A percentile compares a stretch with the other conserved stretches of the same genome.
Evolutionary conservation across 2,888 invertebrate genomes (phyloP).

Genomic region (Lepidonotus clava): DNA sequence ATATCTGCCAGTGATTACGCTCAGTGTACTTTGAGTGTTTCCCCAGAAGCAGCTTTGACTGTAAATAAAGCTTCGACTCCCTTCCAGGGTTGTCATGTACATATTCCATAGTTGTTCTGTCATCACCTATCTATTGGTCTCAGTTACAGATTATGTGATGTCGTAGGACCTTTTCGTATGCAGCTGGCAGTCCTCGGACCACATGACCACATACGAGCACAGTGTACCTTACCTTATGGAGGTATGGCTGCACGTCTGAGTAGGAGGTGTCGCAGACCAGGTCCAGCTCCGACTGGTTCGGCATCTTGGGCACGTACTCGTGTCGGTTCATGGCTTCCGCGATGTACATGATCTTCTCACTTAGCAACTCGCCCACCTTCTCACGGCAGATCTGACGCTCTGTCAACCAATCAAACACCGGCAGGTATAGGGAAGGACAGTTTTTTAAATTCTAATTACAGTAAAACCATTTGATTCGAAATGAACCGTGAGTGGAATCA

Average conservation of each 20-base stretch:
- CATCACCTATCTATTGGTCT: too few species aligned
- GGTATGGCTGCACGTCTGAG: slow-evolving; percentile 96
- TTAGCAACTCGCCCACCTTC: slow-evolving; percentile 83
- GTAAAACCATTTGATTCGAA: too few species aligned
- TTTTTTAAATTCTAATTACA: too few species aligned
- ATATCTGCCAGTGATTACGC: too few species aligned
- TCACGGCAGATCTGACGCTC: slow-evolving; percentile 93
- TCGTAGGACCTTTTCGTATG: too few species aligned
- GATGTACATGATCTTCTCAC: slow-evolving; percentile 96
- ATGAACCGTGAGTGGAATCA: too few species aligned
- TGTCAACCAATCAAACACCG: too few species aligned
- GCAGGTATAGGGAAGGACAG: too few species aligned
- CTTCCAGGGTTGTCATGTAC: not conserved
- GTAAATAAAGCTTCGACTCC: not conserved
- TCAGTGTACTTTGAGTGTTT: too few species aligned
- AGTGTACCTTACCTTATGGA: slow-evolving; percentile 89
- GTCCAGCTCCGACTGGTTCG: slow-evolving; percentile 94
- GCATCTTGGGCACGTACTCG: slow-evolving; percentile 98
- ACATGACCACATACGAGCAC: not conserved
- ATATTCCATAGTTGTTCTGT: too few species aligned
- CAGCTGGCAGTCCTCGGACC: too few species aligned
- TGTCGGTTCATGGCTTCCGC: slow-evolving; percentile 97
- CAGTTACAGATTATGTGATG: too few species aligned
- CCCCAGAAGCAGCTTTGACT: not conserved
- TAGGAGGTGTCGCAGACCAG: slow-evolving; percentile 96